Base-by-base conservation (phyloP, 2,113 vertebrate species). In the Callospermophilus lateralis region DNA sequence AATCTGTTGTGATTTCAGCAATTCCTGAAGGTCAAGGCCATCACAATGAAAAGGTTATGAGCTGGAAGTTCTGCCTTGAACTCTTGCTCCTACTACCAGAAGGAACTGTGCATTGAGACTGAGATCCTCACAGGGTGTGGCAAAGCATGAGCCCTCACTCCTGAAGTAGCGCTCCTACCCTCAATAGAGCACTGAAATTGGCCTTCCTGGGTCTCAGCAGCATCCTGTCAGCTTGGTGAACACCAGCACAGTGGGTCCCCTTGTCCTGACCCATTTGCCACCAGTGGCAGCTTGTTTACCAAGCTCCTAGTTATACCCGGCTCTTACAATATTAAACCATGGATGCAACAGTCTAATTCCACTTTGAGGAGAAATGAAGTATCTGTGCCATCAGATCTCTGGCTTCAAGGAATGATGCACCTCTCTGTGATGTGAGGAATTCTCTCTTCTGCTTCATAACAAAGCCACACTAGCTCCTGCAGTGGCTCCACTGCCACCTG, bases 131-230 rank as follows among this genome's bases (percentile, higher is more conserved):
- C 34, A 8, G 15, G 20, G 5, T 32, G 28, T 73, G 61, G 24
- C 26, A 48, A 22, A 45, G 70, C 12, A 39, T n/a, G 22, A 53
- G 4, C 4, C 4, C 9, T 17, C 0, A 0, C 0, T 45, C 12
- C 34, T 65, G 58, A 63, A 8, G 61, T 7, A 58, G 20, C 15
- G 32, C 12, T 63, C 11, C 42, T 11, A 4, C 3, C 26, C 78
- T 42, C 11, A 10, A 4, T 26, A 12, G 28, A 77, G 28, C 34
- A 28, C 42, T 34, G 48, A 4, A 26, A 0, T 42, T 26, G 34
- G 10, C 53, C 8, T 74, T 6, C 4, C 28, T 53, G 0, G 0
- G 20, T 11, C 7, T 45, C 30, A 11, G 30, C 6, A 6, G 22
- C 37, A 22, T 48, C 65, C 24, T 51, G 2, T 68, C 65, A 26